Evolutionary conservation across 2,888 invertebrate species (phyloP).

Genomic region (Drosophila incognita): DNA sequence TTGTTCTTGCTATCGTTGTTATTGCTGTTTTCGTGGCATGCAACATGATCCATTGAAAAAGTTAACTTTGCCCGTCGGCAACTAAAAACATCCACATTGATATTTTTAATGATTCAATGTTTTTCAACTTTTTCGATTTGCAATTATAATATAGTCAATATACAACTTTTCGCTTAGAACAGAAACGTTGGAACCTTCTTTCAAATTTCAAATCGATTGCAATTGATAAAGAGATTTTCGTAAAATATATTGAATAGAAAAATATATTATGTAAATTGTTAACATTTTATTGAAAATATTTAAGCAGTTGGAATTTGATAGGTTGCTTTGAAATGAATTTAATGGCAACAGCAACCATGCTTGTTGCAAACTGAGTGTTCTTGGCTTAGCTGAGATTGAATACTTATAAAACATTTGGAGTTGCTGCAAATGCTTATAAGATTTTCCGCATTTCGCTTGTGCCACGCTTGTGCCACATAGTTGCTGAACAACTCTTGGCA

Average conservation of each 20-base stretch:
- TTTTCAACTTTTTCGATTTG: slow-evolving; percentile 30
- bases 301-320: background rate
- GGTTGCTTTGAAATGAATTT: background rate
- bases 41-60: slow-evolving; percentile 27
- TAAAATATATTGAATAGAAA: background rate
- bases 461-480: background rate
- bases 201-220: background rate
- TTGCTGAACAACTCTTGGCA: slow-evolving; percentile 25
- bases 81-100: slow-evolving; percentile 36
- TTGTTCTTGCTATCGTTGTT: slow-evolving; percentile 20
- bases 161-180: slow-evolving; percentile 4
- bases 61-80: slow-evolving; percentile 42
- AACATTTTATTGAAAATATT: background rate
- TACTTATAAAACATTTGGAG: background rate
- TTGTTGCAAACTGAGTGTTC: background rate
- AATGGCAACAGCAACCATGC: background rate
- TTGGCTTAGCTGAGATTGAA: background rate
- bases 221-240: background rate
- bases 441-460: slow-evolving; percentile 19
- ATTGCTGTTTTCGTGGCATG: slow-evolving; percentile 20
- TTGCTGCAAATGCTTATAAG: slow-evolving; percentile 17
- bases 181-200: background rate
- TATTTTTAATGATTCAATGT: slow-evolving; percentile 25
- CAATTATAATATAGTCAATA: slow-evolving; percentile 8
- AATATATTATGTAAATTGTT: background rate